phyloP scores from a whole-genome alignment of 1,140 invertebrate genomes.

The Aphelenchoides fujianensis region DNA sequence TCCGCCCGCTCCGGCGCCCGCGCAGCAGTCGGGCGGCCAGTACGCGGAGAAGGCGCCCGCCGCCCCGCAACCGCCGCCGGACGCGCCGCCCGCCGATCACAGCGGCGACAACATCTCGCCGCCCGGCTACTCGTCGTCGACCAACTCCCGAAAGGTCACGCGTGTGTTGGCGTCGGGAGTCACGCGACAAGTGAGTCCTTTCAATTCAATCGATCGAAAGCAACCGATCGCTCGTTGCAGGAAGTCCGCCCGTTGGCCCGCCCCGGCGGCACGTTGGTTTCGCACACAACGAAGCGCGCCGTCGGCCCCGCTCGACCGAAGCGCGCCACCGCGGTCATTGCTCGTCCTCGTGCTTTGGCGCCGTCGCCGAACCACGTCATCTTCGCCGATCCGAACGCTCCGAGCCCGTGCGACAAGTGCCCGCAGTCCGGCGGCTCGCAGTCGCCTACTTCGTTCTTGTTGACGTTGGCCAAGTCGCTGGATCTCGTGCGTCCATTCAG shows the following conservation, averaged over 20 bases:
- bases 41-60: no score
- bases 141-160: constrained; percentile 6
- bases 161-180: constrained; percentile 13
- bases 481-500: no score
- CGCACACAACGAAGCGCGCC: not conserved
- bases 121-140: constrained; percentile 1
- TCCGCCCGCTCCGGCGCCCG: no score
- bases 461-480: constrained; percentile 35
- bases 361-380: constrained; percentile 23
- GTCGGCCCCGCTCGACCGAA: constrained; percentile 10
- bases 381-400: constrained; percentile 18
- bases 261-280: constrained; percentile 8
- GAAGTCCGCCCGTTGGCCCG: constrained; percentile 15
- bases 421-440: constrained; percentile 28
- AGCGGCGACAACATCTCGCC: not conserved
- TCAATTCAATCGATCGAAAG: not conserved
- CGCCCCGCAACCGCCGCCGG: no score
- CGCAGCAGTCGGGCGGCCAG: no score
- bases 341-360: constrained; percentile 14
- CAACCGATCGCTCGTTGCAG: not conserved
- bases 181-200: not conserved
- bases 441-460: constrained; percentile 16
- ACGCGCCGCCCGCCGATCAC: not conserved
- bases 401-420: constrained; percentile 39
- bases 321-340: not conserved